Evolutionary conservation across 2,797 vertebrate species (phyloP).

Genomic region (Coccyzus lansbergi): DNA sequence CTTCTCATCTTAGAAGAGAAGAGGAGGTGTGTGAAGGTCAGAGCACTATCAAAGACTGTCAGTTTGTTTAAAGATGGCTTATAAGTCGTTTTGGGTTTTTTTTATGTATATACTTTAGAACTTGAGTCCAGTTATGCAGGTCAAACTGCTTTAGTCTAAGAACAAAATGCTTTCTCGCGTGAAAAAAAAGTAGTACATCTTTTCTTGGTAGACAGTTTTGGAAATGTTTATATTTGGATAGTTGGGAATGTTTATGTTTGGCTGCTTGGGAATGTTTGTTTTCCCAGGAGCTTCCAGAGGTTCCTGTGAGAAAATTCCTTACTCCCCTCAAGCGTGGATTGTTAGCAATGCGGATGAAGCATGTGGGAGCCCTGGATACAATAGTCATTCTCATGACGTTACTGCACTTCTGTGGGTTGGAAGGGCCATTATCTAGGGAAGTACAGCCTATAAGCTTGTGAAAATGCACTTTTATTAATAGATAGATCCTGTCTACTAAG

Average conservation of each 20-base stretch:
- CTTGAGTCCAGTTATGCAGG: not conserved
- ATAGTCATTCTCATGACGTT: not conserved
- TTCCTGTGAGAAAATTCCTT: conserved; percentile 24
- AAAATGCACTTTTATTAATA: not conserved
- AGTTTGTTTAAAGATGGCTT: not conserved
- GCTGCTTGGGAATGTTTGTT: not conserved
- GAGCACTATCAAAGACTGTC: not conserved
- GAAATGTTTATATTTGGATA: not conserved
- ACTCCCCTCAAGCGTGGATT: rapidly evolving
- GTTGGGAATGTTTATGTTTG: not conserved
- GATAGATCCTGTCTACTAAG: not conserved
- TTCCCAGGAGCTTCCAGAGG: not conserved
- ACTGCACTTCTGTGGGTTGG: not conserved
- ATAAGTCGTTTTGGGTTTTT: not conserved
- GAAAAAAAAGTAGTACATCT: not conserved
- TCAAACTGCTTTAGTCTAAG: not conserved
- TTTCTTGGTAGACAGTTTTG: not conserved
- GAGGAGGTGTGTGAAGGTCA: not conserved
- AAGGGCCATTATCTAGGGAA: not conserved
- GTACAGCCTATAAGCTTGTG: not conserved
- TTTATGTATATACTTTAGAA: not conserved
- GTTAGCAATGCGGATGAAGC: not conserved
- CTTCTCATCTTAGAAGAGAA: not conserved
- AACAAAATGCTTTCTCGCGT: not conserved
- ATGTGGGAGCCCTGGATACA: not conserved